Evolutionary conservation across 2,113 vertebrate genomes (phyloP), one percentile per base, ranked within the genome.

Genomic region (Thamnophis sirtalis): DNA sequence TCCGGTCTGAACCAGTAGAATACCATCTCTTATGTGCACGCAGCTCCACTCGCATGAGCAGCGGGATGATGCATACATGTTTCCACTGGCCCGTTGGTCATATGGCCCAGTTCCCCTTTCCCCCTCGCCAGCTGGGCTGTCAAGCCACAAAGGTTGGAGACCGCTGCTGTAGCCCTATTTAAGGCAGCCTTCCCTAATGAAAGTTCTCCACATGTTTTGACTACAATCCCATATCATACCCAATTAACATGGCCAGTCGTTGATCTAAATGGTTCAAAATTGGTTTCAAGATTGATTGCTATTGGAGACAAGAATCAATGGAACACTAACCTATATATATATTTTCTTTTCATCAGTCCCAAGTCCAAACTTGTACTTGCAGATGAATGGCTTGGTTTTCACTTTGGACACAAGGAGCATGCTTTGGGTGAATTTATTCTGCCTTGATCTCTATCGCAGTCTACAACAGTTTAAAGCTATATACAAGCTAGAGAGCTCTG

Each of bases 391-490:
- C 91, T 97, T 99, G 53, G 98, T 98, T 93, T 97, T 99, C 87
- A 99, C 97, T 56, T 92, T 99, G 95, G 98, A 99, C 91, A 97
- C 98, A 33, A 95, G 97, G 56, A 99, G 99, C 5, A 96, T 99
- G 94, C 97, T 99, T 95, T 99, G 99, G 99, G 98, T 99, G 96
- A 99, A 98, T 91, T 97, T 99, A 92, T 99, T 99, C 94, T 98
- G 98, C 94, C 97, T 98, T 93, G 99, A 99, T 89, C 98, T 99
- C 63, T 98, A 98, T 80, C 98, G 96, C 89, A 99, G 99, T 33
- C 95, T 99, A 96, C 98, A 99, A 94, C 99, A 99, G 95, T 99
- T 99, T 95, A 99, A 99, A 96, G 98, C 98, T 80, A 99, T 99
- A 95, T 99, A 99, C 96, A 98, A 99, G 93, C 95, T 99, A 95